Evolutionary conservation across 2,113 vertebrate species (phyloP).

Genomic region (Nothobranchius kuhntae): DNA sequence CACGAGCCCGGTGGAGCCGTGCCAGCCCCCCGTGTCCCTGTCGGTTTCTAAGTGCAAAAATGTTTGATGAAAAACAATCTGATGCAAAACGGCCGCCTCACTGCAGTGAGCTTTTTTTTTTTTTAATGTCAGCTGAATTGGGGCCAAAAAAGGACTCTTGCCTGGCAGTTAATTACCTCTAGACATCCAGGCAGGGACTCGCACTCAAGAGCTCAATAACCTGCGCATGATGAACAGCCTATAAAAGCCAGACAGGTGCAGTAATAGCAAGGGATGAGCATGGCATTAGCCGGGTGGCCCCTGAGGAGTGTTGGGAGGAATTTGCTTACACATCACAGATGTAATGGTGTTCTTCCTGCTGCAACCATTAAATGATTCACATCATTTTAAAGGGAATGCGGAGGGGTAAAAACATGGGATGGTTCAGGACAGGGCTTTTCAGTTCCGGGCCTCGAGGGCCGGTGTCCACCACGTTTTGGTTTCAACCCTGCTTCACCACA

Average conservation of each 20-base stretch:
- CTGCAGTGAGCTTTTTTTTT: slow-evolving; percentile 47
- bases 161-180: slow-evolving; percentile 81
- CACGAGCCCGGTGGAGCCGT: slow-evolving; percentile 59
- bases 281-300: slow-evolving; percentile 37
- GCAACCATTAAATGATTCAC: slow-evolving; percentile 70
- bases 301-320: slow-evolving; percentile 61
- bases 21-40: slow-evolving; percentile 74
- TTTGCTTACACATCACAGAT: slow-evolving; percentile 78
- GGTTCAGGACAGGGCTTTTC: no score
- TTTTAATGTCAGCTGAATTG: slow-evolving; percentile 67
- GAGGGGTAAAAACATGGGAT: slow-evolving; percentile 4
- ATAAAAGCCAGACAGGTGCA: slow-evolving; percentile 73
- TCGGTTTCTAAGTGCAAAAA: slow-evolving; percentile 77
- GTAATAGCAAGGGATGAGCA: slow-evolving; percentile 71
- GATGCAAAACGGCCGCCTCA: slow-evolving; percentile 73
- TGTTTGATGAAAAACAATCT: slow-evolving; percentile 77
- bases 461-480: no score
- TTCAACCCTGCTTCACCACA: no score
- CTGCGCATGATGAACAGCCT: slow-evolving; percentile 77
- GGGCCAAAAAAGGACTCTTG: slow-evolving; percentile 76
- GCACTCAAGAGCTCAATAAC: slow-evolving; percentile 77
- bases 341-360: slow-evolving; percentile 65
- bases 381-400: slow-evolving; percentile 37
- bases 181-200: slow-evolving; percentile 74
- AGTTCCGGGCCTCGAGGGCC: no score